A percentile compares a stretch with the other conserved stretches of the same genome.
These are phyloP conservation scores for Kryptopterus vitreolus DNA, from an alignment of 2,797 vertebrate genomes.

Conservation along the genomic window DNA sequence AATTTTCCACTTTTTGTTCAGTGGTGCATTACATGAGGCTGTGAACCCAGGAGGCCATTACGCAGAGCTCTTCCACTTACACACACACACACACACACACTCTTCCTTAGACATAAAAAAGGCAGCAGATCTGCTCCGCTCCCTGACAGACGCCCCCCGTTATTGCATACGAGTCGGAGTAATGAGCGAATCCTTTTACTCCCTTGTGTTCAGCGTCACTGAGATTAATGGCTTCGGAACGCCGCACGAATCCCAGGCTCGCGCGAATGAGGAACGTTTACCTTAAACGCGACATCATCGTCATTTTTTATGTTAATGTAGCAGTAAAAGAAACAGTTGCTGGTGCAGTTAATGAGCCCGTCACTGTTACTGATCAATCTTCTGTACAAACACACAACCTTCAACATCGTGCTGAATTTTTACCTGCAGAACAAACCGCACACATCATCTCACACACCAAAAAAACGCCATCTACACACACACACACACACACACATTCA, in stretches of 20 bases:
- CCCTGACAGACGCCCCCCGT: constrained; percentile 42
- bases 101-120: background rate
- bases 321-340: constrained; percentile 64
- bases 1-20: constrained; percentile 10
- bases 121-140: constrained; percentile 23
- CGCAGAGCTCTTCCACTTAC: constrained; percentile 13
- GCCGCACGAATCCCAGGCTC: constrained; percentile 62
- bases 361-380: constrained; percentile 67
- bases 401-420: too few relatives aligned
- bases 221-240: constrained; percentile 70
- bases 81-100: constrained; percentile 26
- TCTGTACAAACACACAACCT: too few relatives aligned
- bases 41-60: constrained; percentile 20
- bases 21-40: constrained; percentile 1
- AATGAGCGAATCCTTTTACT: constrained; percentile 59
- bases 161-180: constrained; percentile 36
- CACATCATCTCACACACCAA: too few relatives aligned
- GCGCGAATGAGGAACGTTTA: constrained; percentile 63
- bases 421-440: too few relatives aligned
- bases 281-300: constrained; percentile 65
- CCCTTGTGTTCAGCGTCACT: constrained; percentile 65
- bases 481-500: too few relatives aligned
- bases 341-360: constrained; percentile 66
- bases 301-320: constrained; percentile 68
- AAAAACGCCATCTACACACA: too few relatives aligned